These are phyloP conservation scores for Heterodera filipjevi DNA, from an alignment of 2,888 invertebrate genomes.

Conservation along the genomic window DNA sequence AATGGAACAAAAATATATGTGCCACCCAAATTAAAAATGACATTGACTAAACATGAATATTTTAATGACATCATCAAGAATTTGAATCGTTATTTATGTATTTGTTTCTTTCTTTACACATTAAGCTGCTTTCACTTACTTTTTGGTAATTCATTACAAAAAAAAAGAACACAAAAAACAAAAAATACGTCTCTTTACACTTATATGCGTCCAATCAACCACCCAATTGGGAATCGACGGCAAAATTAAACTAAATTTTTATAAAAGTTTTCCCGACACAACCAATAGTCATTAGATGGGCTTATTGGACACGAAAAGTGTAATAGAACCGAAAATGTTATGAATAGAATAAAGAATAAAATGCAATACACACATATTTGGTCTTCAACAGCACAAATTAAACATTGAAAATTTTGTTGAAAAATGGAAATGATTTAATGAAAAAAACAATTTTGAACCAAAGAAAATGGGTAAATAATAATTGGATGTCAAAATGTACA, in stretches of 20 bases:
- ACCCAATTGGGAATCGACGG: too few species aligned
- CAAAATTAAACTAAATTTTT: too few species aligned
- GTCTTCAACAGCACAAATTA: too few species aligned
- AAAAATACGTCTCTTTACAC: too few species aligned
- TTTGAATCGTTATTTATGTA: neutral
- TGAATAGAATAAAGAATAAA: too few species aligned
- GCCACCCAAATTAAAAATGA: neutral
- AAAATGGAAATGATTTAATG: neutral
- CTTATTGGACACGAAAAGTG: too few species aligned
- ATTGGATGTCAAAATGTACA: neutral
- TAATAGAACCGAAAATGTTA: too few species aligned
- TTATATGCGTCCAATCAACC: too few species aligned
- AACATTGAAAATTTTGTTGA: neutral
- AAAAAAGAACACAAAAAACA: too few species aligned
- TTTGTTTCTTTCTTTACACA: neutral
- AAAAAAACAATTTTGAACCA: neutral
- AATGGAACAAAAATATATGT: neutral
- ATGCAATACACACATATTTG: too few species aligned
- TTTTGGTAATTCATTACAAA: neutral
- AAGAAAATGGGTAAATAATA: neutral
- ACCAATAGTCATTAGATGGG: too few species aligned
- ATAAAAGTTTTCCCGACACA: too few species aligned
- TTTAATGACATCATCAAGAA: neutral
- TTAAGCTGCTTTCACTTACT: slow-evolving; percentile 1
- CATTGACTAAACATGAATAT: neutral